These are phyloP conservation scores for Laterallus jamaicensis DNA, from an alignment of 2,113 vertebrate genomes.

Conservation along the genomic window DNA sequence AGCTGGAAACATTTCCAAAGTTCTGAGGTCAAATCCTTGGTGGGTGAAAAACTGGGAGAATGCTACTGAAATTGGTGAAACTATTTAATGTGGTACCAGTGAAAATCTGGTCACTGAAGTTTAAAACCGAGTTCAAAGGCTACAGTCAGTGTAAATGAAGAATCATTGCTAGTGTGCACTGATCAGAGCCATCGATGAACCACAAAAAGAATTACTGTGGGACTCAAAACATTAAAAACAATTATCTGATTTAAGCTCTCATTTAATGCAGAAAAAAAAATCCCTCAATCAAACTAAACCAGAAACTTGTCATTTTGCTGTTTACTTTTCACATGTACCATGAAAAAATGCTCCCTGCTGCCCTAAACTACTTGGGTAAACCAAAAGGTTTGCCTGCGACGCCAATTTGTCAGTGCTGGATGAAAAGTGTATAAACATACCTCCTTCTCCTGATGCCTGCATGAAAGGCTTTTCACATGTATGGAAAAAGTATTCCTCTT, in stretches of 20 bases:
- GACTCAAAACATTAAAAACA: neutral
- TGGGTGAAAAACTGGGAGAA: neutral
- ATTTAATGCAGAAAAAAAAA: neutral
- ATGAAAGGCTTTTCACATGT: neutral
- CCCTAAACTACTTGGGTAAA: neutral
- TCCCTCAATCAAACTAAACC: neutral
- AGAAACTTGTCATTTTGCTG: neutral
- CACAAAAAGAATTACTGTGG: neutral
- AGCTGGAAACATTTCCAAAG: neutral
- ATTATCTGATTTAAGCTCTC: neutral
- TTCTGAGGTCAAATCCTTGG: neutral
- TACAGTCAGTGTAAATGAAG: neutral
- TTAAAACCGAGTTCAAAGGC: neutral
- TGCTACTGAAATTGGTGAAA: neutral
- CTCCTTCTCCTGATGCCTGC: neutral
- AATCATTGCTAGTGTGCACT: neutral
- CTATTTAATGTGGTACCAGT: neutral
- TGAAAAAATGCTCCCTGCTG: constrained; percentile 19
- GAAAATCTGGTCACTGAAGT: neutral
- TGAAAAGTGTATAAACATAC: neutral
- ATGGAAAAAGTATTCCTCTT: neutral
- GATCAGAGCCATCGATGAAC: neutral
- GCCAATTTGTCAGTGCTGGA: neutral
- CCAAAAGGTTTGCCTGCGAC: neutral
- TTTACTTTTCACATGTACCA: constrained; percentile 13